Percentiles rank a stretch among this genome's conserved stretches.
Conservation (phyloP, 2,888 invertebrate genomes). For the Eutolmus rufibarbis region DNA sequence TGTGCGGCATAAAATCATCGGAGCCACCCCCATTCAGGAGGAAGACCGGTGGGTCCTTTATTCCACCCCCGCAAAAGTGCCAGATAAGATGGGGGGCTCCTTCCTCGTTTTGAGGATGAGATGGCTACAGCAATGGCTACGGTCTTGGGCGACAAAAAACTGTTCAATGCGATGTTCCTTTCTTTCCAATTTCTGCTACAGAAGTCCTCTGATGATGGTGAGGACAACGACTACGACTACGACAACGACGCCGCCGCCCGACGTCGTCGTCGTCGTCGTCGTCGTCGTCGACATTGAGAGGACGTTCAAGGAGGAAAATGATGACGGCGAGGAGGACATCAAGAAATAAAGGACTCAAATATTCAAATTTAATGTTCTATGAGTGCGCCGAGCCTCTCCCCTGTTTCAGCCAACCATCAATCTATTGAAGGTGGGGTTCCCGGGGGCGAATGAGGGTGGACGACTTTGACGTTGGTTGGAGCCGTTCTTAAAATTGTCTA, state of each 20-base stretch:
- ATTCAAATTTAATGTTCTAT: constrained; percentile 31
- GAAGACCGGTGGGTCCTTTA: neutral
- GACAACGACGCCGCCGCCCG: neutral
- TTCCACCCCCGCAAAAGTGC: neutral
- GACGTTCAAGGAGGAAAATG: neutral
- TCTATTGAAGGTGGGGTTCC: neutral
- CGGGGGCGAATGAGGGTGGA: neutral
- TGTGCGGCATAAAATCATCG: constrained; percentile 21
- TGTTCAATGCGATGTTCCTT: neutral
- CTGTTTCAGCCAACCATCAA: neutral
- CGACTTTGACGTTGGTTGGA: neutral
- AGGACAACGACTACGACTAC: neutral
- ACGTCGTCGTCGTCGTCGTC: neutral
- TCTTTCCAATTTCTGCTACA: constrained; percentile 12
- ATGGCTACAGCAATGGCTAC: constrained; percentile 22
- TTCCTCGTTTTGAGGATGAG: neutral
- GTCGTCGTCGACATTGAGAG: neutral
- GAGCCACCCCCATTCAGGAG: neutral
- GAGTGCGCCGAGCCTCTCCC: neutral
- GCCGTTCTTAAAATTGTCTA: neutral
- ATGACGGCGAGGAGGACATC: neutral
- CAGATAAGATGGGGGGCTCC: neutral
- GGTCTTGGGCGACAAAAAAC: constrained; percentile 16
- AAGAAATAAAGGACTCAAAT: neutral
- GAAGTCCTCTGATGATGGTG: neutral